Evolutionary conservation across 1,140 invertebrate species (phyloP).

Genomic region (Saccostrea cuccullata): DNA sequence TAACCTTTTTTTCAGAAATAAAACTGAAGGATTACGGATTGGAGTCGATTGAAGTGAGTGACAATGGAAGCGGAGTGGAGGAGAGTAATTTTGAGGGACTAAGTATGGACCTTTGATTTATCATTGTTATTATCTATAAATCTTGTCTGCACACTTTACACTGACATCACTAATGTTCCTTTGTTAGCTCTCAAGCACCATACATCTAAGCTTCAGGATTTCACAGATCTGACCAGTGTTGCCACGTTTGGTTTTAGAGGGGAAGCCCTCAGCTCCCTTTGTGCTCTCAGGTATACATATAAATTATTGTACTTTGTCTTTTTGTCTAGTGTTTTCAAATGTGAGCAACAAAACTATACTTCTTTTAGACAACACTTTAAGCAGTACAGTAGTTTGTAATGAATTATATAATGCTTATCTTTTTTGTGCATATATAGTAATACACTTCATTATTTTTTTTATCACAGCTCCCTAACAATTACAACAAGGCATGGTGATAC

Average conservation of each 20-base stretch:
- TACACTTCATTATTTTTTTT: background rate
- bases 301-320: conserved; percentile 32
- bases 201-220: conserved; percentile 93
- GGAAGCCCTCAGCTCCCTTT: conserved; percentile 97
- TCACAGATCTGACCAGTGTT: conserved; percentile 89
- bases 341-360: background rate
- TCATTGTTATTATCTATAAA: background rate
- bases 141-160: background rate
- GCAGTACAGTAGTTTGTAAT: background rate
- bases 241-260: conserved; percentile 97
- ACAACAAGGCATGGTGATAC: conserved; percentile 82
- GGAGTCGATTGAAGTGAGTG: conserved; percentile 92
- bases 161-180: conserved; percentile 54
- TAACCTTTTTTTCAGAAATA: conserved; percentile 84
- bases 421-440: background rate
- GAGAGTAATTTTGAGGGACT: conserved; percentile 92
- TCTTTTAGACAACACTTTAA: background rate
- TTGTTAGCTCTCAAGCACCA: conserved; percentile 91
- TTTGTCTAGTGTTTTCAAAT: background rate
- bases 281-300: conserved; percentile 86
- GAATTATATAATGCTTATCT: background rate
- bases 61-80: conserved; percentile 95
- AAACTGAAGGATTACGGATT: conserved; percentile 92
- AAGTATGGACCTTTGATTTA: conserved; percentile 82
- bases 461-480: conserved; percentile 85